These are phyloP conservation scores for Rhinatrema bivittatum DNA, from an alignment of 2,797 vertebrate species.

Conservation along the genomic window DNA sequence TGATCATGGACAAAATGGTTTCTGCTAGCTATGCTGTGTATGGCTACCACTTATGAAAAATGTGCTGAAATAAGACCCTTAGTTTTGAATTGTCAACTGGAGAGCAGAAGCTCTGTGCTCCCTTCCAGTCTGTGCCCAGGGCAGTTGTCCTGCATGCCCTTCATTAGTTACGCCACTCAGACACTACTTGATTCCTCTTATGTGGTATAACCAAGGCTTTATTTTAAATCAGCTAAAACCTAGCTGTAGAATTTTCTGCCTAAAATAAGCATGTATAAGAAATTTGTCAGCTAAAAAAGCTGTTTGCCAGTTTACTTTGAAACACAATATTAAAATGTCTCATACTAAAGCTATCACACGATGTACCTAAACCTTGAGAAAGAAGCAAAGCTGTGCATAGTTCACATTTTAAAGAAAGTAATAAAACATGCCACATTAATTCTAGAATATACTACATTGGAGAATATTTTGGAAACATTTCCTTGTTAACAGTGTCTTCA, in stretches of 20 bases:
- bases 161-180: too few relatives aligned
- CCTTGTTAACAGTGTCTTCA: slow-evolving; percentile 20
- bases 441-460: slow-evolving; percentile 23
- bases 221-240: not conserved
- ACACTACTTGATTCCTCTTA: too few relatives aligned
- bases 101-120: too few relatives aligned
- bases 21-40: too few relatives aligned
- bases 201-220: too few relatives aligned
- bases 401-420: slow-evolving; percentile 2
- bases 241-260: not conserved
- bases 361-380: slow-evolving; percentile 9
- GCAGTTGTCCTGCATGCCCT: too few relatives aligned
- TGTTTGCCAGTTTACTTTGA: slow-evolving; percentile 12
- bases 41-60: too few relatives aligned
- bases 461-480: slow-evolving; percentile 15
- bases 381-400: not conserved
- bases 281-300: not conserved
- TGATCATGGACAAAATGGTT: too few relatives aligned
- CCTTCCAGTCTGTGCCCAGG: too few relatives aligned
- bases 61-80: too few relatives aligned
- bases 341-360: not conserved
- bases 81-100: too few relatives aligned
- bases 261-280: not conserved
- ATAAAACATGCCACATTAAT: slow-evolving; percentile 24
- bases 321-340: not conserved